Evolutionary conservation across 2,113 vertebrate genomes (phyloP).

Genomic region (Galeopterus variegatus): DNA sequence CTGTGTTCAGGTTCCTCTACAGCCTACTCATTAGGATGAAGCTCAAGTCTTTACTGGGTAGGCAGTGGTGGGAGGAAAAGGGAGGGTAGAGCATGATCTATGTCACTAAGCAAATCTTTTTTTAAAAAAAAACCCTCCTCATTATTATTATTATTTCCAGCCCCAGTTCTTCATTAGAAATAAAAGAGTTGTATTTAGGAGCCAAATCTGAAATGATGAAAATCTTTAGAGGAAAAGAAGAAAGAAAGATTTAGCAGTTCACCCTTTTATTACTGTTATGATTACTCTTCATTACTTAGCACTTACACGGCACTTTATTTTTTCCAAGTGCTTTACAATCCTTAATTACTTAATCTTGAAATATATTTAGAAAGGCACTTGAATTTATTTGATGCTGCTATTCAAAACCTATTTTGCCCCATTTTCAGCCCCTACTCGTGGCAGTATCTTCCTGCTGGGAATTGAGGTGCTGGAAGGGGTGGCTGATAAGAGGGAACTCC

Average conservation of each 20-base stretch:
- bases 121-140: not conserved
- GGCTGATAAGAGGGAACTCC: constrained; percentile 49
- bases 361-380: constrained; percentile 84
- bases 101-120: not conserved
- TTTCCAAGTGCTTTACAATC: constrained; percentile 82
- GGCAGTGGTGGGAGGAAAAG: not conserved
- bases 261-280: constrained; percentile 76
- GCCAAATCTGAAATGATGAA: constrained; percentile 69
- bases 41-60: not conserved
- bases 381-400: constrained; percentile 75
- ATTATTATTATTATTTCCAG: constrained; percentile 45
- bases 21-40: not conserved
- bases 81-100: not conserved
- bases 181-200: constrained; percentile 49
- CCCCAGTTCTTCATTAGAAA: constrained; percentile 50
- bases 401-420: constrained; percentile 75
- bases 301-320: constrained; percentile 80
- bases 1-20: not conserved
- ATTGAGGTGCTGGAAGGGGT: constrained; percentile 37
- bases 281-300: constrained; percentile 80
- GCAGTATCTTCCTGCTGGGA: constrained; percentile 71
- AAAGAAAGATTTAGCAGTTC: constrained; percentile 68
- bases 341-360: constrained; percentile 85
- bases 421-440: constrained; percentile 56
- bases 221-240: constrained; percentile 68